phyloP scores from a whole-genome alignment of 2,888 invertebrate species.

The Leucania comma region DNA sequence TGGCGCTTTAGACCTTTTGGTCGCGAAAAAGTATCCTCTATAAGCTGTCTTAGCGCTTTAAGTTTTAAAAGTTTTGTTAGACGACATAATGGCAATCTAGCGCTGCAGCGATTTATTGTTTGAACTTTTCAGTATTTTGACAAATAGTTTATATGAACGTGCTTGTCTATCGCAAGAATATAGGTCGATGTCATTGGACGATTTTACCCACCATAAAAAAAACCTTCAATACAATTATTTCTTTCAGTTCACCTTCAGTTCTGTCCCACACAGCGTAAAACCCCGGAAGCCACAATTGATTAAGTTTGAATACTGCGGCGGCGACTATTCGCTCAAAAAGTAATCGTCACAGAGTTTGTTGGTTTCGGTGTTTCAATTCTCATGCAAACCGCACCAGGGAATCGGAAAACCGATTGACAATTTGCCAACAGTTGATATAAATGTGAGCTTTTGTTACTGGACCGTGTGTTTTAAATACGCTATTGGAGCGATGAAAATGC shows the following conservation, averaged over 20 bases:
- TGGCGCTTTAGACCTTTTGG: no score
- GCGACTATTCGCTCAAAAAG: conserved; percentile 69
- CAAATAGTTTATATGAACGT: no score
- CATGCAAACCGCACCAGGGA: conserved; percentile 71
- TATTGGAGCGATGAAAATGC: conserved; percentile 17
- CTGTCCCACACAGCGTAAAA: conserved; percentile 29
- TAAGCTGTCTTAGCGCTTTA: no score
- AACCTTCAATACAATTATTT: conserved; percentile 22
- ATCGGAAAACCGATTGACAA: conserved; percentile 72
- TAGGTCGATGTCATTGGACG: no score
- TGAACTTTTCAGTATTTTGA: no score
- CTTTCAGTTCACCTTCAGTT: conserved; percentile 17
- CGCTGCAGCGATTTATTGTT: no score
- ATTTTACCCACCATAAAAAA: no score
- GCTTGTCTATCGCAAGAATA: no score
- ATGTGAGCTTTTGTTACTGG: conserved; percentile 50
- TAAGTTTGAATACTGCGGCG: conserved; percentile 62
- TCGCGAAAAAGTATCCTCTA: no score
- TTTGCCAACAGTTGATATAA: conserved; percentile 67
- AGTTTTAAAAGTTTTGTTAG: no score
- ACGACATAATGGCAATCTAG: no score
- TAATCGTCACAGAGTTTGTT: conserved; percentile 69
- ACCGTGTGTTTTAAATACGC: conserved; percentile 35
- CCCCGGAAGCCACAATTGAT: conserved; percentile 53
- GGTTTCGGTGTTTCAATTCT: conserved; percentile 72